Evolutionary conservation across 2,113 vertebrate genomes (phyloP), one percentile per base, ranked within the genome.

Genomic region (Hiodon alosoides): DNA sequence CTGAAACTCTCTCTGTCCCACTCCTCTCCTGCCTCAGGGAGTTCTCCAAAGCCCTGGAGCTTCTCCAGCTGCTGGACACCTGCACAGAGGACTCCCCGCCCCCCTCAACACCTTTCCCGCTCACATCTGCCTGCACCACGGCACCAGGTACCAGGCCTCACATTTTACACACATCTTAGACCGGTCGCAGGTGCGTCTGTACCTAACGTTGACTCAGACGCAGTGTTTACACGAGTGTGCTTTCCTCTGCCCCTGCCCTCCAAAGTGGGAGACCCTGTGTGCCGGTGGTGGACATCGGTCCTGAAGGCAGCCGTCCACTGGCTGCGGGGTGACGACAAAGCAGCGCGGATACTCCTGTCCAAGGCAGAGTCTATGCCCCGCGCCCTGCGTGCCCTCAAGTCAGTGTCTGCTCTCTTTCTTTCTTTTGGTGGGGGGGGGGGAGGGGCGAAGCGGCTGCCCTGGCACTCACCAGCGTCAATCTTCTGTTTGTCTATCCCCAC

Each of bases 231-330:
- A 66, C 48, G 31, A 47, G n/a, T 52, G 54, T 51, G 11, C 51
- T 3, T 67, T 3, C 46, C 64, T 48, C 13, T 58, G 54, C 51
- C 51, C 60, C 46, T 75, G 64, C 31, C 9, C 52, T 71, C 9
- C 48, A 2, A 80, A 98, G 96, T 94, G 61, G 91, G 93, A 0
- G 97, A 99, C 3, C 67, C 95, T 48, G 89, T 98, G 86, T 96
- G 96, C 83, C 91, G 94, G 0, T 99, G 97, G 97, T 99, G 97
- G 97, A 92, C 93, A 3, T 86, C 92, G 5, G 93, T 95, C 0
- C 87, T 98, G 76, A 92, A 93, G 3, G 91, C 96, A 59, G 92
- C 91, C 0, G 86, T 97, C 46, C 79, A 92, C 77, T 98, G 96
- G 97, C 93, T 98, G 78, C 91, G 92, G 83, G 96, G 96, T 3